Conservation (phyloP, 2,113 vertebrate genomes). For the Perca fluviatilis region DNA sequence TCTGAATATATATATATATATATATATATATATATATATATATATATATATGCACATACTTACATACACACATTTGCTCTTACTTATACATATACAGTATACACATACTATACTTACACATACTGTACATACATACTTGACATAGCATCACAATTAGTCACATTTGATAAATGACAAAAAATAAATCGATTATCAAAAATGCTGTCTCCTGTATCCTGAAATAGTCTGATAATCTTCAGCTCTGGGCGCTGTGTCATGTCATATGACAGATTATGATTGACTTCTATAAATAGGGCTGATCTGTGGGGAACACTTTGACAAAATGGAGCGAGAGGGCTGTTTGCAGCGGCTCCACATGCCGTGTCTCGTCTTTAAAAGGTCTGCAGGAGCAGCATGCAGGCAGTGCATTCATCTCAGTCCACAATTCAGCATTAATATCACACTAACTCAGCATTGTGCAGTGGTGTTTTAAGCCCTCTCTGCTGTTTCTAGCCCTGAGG, state of each 20-base stretch:
- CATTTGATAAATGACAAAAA: constrained; percentile 1
- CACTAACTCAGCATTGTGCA: not conserved
- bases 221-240: constrained; percentile 8
- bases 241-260: not conserved
- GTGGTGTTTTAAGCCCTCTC: not conserved
- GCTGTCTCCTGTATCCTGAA: not conserved
- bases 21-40: too few relatives aligned
- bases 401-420: constrained; percentile 25
- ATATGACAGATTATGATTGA: constrained; percentile 42
- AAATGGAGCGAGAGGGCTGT: constrained; percentile 31
- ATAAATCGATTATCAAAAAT: not conserved
- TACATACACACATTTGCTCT: too few relatives aligned
- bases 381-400: not conserved
- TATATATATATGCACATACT: too few relatives aligned
- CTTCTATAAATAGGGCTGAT: constrained; percentile 21
- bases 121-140: too few relatives aligned
- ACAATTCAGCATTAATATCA: constrained; percentile 6
- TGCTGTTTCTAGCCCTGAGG: not conserved
- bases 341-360: constrained; percentile 10
- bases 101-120: too few relatives aligned
- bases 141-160: not conserved
- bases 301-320: constrained; percentile 1
- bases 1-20: too few relatives aligned
- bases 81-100: too few relatives aligned
- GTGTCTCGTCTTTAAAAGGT: constrained; percentile 24